A percentile compares a stretch with the other conserved stretches of the same genome.
Conservation (phyloP, 2,113 vertebrate species). For the Thomomys bottae region DNA sequence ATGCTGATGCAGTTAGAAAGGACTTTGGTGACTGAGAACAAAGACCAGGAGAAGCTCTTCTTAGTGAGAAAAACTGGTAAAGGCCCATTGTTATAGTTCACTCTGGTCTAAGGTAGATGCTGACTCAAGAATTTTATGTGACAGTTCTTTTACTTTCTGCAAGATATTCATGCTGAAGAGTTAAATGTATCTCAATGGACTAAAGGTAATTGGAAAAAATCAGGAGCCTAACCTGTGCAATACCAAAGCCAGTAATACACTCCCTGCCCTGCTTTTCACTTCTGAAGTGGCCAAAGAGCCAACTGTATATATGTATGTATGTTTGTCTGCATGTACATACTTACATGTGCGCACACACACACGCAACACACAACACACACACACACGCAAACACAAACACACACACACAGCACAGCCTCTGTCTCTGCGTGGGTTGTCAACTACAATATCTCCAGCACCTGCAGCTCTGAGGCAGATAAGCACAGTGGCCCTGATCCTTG, state of each 20-base stretch:
- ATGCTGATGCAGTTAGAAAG: conserved; percentile 4
- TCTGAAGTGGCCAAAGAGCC: not conserved
- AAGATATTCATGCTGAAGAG: not conserved
- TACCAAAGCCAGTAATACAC: not conserved
- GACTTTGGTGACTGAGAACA: not conserved
- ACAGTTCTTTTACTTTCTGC: not conserved
- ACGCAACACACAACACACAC: too few relatives aligned
- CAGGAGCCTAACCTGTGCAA: not conserved
- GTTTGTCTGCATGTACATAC: too few relatives aligned
- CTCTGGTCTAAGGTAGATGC: not conserved
- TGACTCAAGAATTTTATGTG: not conserved
- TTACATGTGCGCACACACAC: too few relatives aligned
- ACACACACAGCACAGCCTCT: too few relatives aligned
- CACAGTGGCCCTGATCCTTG: not conserved
- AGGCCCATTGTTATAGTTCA: not conserved
- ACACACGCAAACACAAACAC: too few relatives aligned
- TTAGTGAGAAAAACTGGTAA: not conserved
- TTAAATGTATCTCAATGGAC: not conserved
- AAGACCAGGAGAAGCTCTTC: not conserved
- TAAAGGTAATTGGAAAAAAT: not conserved
- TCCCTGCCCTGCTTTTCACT: not conserved
- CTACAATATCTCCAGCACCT: not conserved
- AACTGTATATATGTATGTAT: not conserved
- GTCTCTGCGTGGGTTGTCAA: not conserved
- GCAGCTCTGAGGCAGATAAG: not conserved